Evolutionary conservation across 2,797 vertebrate genomes (phyloP), one percentile per base, ranked within the genome.

Genomic region (Bradypodion ventrale): DNA sequence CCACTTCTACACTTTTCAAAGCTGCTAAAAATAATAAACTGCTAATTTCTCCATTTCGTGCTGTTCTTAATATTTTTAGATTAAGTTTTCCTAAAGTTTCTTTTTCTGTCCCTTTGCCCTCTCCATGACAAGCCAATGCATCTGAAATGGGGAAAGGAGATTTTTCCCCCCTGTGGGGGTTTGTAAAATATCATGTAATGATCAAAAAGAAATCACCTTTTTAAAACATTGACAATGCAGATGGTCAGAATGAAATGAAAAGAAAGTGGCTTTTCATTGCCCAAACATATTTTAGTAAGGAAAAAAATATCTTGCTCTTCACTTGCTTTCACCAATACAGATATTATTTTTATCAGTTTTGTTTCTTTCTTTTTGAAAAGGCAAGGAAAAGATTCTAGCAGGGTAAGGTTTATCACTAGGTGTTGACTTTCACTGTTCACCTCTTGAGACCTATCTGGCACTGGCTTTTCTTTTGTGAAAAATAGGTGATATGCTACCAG

Each of bases 401-500:
- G 60, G 40, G 7, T 21, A 37, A 42, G 0, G 3, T 29, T 85
- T 66, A 68, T 85, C 80, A 44, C 59, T 32, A 62, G 66, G 77
- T 46, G 63, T 66, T 82, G 56, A 37, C 79, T 82, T 75, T 63
- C 79, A 63, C 15, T 59, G 75, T 62, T 80, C 66, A 77, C 72
- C 66, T 72, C 65, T 56, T 29, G 79, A 72, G 74, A 81, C 32
- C 25, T 6, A n/a, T 32, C 16, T 85, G 73, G 63, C 42, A 21
- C 40, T 35, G 3, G 32, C 65, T 69, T 7, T 46, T 10, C 27
- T 35, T n/a, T 75, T 68, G 63, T 68, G 72, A 66, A 81, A 75
- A 46, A 78, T 59, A 80, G 72, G 72, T 82, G 79, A 82, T 69
- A 86, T 52, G 63, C 73, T 25, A 63, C 40, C 56, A 44, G 23